Percentiles rank a stretch among this genome's conserved stretches.
Conservation (phyloP, 2,888 invertebrate genomes). For the Mongoloraphidia duomilia region DNA sequence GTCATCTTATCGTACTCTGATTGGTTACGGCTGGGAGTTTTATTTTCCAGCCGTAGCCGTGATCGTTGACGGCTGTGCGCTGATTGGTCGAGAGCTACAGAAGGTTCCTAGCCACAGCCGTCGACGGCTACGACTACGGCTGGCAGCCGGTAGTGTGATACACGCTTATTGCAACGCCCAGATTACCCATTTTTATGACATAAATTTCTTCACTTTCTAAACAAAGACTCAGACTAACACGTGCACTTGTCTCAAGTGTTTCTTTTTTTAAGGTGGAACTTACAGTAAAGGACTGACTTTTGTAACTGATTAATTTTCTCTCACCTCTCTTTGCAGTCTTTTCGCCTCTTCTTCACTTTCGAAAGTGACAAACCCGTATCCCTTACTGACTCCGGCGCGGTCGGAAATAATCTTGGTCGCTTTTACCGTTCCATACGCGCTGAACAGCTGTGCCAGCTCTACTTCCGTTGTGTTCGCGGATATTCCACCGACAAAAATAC, state of each 20-base stretch:
- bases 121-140: too few relatives aligned
- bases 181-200: neutral
- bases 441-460: constrained; percentile 83
- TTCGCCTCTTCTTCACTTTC: constrained; percentile 78
- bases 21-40: too few relatives aligned
- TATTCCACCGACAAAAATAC: constrained; percentile 94
- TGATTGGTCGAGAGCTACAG: too few relatives aligned
- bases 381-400: constrained; percentile 87
- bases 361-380: constrained; percentile 75
- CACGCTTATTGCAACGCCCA: too few relatives aligned
- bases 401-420: constrained; percentile 92
- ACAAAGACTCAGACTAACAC: too few relatives aligned
- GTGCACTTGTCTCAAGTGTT: too few relatives aligned
- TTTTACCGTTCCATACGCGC: constrained; percentile 76
- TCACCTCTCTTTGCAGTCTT: constrained; percentile 53
- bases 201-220: neutral
- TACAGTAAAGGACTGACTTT: neutral
- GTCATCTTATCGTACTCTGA: too few relatives aligned
- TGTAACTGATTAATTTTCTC: constrained; percentile 14
- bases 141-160: too few relatives aligned
- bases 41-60: too few relatives aligned
- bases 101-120: too few relatives aligned
- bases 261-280: too few relatives aligned
- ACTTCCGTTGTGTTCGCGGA: constrained; percentile 85
- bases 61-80: too few relatives aligned